These are phyloP conservation scores for Anolis carolinensis DNA, from an alignment of 2,113 vertebrate genomes.

Conservation along the genomic window DNA sequence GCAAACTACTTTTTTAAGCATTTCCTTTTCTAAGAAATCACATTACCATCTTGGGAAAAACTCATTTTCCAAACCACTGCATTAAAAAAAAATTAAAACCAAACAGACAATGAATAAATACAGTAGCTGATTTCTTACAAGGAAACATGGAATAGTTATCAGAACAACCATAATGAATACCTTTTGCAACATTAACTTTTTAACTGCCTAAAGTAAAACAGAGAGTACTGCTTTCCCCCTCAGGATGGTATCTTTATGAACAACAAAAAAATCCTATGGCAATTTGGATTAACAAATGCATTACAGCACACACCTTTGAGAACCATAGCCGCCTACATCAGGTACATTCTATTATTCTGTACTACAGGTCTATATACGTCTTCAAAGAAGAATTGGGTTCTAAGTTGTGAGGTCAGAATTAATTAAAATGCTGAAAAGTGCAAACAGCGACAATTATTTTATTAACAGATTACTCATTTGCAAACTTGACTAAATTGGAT, in stretches of 20 bases:
- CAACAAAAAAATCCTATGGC: no score
- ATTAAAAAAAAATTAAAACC: not conserved
- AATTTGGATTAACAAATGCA: not conserved
- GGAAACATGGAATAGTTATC: not conserved
- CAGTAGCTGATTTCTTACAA: not conserved
- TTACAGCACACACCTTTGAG: not conserved
- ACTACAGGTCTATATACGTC: not conserved
- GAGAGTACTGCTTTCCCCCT: no score
- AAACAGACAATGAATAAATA: no score
- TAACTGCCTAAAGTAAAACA: no score
- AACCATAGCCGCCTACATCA: not conserved
- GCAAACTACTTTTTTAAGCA: constrained; percentile 36
- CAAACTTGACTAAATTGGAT: no score
- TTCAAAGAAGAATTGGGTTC: not conserved
- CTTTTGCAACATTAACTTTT: no score
- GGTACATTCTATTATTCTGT: not conserved
- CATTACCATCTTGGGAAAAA: not conserved
- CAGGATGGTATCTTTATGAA: no score
- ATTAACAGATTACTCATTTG: no score
- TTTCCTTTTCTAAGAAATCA: constrained; percentile 56
- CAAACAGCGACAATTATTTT: not conserved
- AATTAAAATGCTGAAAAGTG: not conserved
- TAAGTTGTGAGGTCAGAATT: not conserved
- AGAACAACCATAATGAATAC: no score
- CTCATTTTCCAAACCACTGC: constrained; percentile 6